Conservation (phyloP, 2,113 vertebrate genomes). For the Protobothrops mucrosquamatus region DNA sequence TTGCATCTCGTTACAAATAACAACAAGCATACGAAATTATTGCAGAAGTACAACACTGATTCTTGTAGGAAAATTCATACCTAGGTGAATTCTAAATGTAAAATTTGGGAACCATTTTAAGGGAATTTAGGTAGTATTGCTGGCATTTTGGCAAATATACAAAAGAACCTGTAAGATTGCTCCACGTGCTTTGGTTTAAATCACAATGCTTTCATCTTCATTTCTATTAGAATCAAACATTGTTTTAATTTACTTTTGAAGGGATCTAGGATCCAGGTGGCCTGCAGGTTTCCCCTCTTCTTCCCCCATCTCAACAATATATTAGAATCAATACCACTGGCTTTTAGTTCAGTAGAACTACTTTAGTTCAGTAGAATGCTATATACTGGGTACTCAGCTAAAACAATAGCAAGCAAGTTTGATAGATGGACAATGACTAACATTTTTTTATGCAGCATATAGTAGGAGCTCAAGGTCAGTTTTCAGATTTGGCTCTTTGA, state of each 20-base stretch:
- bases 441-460: background rate
- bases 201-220: background rate
- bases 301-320: no score
- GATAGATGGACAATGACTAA: background rate
- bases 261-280: background rate
- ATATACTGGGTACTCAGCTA: background rate
- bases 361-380: background rate
- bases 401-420: background rate
- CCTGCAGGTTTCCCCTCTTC: background rate
- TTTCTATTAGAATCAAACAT: background rate
- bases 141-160: background rate
- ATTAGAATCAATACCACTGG: background rate
- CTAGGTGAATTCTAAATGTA: background rate
- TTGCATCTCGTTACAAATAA: background rate
- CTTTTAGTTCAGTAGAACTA: background rate
- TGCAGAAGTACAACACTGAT: background rate
- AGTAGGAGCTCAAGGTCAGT: slow-evolving; percentile 4
- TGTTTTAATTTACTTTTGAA: background rate
- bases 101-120: background rate
- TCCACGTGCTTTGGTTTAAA: background rate
- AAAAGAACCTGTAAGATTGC: background rate
- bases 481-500: background rate
- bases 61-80: background rate
- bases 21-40: background rate
- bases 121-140: background rate